These are phyloP conservation scores for Aphelinus certus DNA, from an alignment of 1,140 invertebrate species.

Conservation along the genomic window DNA sequence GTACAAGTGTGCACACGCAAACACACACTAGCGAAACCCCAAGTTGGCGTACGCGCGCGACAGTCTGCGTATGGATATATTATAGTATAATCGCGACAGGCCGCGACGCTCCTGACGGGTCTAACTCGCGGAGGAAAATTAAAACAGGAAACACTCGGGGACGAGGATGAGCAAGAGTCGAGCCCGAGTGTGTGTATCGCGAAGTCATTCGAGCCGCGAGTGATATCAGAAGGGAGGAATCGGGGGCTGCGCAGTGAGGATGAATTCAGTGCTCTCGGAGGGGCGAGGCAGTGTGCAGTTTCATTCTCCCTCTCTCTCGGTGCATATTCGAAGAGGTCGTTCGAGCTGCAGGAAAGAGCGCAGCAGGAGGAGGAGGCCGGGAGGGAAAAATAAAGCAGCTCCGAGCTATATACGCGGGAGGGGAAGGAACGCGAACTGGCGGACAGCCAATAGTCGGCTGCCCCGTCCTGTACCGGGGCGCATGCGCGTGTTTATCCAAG, in stretches of 20 bases:
- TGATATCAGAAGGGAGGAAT: too few relatives aligned
- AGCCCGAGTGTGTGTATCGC: conserved; percentile 3
- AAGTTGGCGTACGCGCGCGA: too few relatives aligned
- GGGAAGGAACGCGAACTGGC: neutral
- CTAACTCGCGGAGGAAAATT: too few relatives aligned
- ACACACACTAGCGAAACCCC: too few relatives aligned
- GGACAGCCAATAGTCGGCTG: conserved; percentile 36
- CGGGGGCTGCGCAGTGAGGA: too few relatives aligned
- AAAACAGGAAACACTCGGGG: neutral
- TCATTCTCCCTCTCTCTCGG: neutral
- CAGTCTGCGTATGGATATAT: too few relatives aligned
- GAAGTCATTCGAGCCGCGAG: conserved; percentile 1
- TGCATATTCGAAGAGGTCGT: conserved; percentile 39
- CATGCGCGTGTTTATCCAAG: conserved; percentile 42
- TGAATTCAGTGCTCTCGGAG: conserved; percentile 13
- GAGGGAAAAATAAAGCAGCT: too few relatives aligned
- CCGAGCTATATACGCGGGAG: neutral
- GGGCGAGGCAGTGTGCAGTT: too few relatives aligned
- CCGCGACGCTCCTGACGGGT: too few relatives aligned
- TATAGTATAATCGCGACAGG: too few relatives aligned
- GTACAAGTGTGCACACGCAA: neutral
- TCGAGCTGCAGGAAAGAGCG: neutral
- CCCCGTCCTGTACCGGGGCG: conserved; percentile 33
- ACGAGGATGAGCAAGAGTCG: neutral
- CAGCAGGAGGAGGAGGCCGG: too few relatives aligned